Evolutionary conservation across 37 sponge, comb jelly and placozoan genomes (phyloP).

Genomic region (Haliclona indistincta): DNA sequence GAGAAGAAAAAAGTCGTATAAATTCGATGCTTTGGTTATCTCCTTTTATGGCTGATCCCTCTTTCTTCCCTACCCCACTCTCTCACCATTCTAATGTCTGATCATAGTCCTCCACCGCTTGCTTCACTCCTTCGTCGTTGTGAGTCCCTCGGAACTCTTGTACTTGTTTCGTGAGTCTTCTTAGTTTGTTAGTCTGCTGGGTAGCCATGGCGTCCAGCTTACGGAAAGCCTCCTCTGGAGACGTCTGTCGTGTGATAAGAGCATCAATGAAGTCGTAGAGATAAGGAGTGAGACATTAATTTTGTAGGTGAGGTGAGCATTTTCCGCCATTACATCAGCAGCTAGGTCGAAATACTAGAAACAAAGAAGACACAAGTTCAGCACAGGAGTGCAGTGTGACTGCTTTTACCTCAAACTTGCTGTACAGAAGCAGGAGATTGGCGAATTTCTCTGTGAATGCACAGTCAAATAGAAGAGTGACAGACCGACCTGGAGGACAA

Average conservation of each 20-base stretch:
- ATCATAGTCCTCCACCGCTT: slow-evolving; percentile 93
- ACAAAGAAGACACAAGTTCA: not conserved
- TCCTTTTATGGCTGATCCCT: too few species aligned
- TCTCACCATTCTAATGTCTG: slow-evolving; percentile 88
- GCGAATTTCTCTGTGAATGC: slow-evolving; percentile 76
- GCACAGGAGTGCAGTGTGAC: not conserved
- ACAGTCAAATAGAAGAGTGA: not conserved
- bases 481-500: slow-evolving; percentile 81
- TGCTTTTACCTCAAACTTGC: slow-evolving; percentile 80
- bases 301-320: slow-evolving; percentile 92
- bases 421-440: slow-evolving; percentile 93
- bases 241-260: slow-evolving; percentile 83
- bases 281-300: slow-evolving; percentile 77
- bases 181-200: slow-evolving; percentile 82
- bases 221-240: slow-evolving; percentile 93
- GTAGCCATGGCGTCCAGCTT: slow-evolving; percentile 91
- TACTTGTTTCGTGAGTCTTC: slow-evolving; percentile 91
- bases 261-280: slow-evolving; percentile 94
- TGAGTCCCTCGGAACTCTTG: slow-evolving; percentile 88
- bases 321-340: slow-evolving; percentile 98
- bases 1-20: slow-evolving; percentile 1
- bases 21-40: not conserved
- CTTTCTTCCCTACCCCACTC: too few species aligned
- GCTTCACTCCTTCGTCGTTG: slow-evolving; percentile 92
- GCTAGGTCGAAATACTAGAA: slow-evolving; percentile 95